phyloP scores from a whole-genome alignment of 37 sponge, comb jelly and placozoan genomes.

The Oscarella lobularis region DNA sequence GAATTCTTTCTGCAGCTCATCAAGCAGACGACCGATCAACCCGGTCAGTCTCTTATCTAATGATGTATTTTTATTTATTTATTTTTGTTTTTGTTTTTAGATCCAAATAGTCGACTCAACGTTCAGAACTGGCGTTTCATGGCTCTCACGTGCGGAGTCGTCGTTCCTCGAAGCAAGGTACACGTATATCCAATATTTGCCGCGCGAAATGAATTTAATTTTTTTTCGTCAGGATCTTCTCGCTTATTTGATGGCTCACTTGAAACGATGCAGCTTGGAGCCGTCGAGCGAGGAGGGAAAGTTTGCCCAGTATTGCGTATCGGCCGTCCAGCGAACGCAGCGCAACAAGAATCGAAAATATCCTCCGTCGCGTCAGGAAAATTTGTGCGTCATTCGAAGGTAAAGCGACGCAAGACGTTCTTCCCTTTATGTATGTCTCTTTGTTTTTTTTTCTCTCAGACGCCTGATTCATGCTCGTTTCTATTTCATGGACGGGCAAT shows the following conservation, averaged over 20 bases:
- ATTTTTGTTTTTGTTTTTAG: slow-evolving; percentile 22
- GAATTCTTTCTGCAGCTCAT: slow-evolving; percentile 90
- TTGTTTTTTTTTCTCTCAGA: slow-evolving; percentile 18
- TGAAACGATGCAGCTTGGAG: slow-evolving; percentile 55
- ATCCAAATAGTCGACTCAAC: slow-evolving; percentile 87
- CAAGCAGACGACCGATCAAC: slow-evolving; percentile 96
- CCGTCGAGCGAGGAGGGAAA: slow-evolving; percentile 81
- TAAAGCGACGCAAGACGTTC: slow-evolving; percentile 18
- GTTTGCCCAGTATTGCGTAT: slow-evolving; percentile 67
- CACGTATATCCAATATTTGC: neutral
- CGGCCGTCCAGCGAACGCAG: slow-evolving; percentile 48
- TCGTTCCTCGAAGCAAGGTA: slow-evolving; percentile 70
- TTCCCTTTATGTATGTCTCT: neutral
- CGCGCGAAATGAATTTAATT: neutral
- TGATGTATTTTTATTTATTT: neutral
- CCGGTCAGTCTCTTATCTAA: slow-evolving; percentile 21
- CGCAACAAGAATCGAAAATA: slow-evolving; percentile 82
- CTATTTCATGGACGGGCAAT: slow-evolving; percentile 94
- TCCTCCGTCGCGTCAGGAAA: slow-evolving; percentile 73
- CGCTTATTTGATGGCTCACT: slow-evolving; percentile 74
- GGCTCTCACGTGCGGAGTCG: slow-evolving; percentile 56
- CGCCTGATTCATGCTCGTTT: slow-evolving; percentile 83
- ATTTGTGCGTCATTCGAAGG: slow-evolving; percentile 72
- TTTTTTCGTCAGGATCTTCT: slow-evolving; percentile 24
- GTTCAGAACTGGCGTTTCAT: slow-evolving; percentile 86